Percentiles rank a stretch among this genome's conserved stretches.
phyloP scores from a whole-genome alignment of 2,113 vertebrate genomes.

The Chlorodrepanis virens region DNA sequence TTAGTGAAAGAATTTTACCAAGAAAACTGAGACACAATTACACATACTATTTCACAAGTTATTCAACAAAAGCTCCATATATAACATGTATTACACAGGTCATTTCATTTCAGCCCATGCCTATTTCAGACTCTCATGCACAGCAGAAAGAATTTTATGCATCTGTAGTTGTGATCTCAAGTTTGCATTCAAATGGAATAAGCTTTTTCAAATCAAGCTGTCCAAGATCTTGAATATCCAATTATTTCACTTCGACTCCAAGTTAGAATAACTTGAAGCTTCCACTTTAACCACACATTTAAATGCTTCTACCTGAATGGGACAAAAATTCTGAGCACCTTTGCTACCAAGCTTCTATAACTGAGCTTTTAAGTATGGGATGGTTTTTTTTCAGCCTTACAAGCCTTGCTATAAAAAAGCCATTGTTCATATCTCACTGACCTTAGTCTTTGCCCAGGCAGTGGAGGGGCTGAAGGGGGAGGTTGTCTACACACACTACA shows the following conservation, averaged over 20 bases:
- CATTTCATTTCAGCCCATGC: neutral
- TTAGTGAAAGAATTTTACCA: neutral
- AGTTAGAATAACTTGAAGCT: neutral
- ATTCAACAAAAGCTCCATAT: neutral
- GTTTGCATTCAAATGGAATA: fast-evolving
- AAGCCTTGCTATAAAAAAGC: neutral
- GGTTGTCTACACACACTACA: neutral
- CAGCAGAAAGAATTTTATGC: neutral
- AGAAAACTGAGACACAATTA: neutral
- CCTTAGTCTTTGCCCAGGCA: conserved; percentile 16
- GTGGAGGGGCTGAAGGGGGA: neutral
- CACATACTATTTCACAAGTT: neutral
- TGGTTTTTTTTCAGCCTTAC: neutral
- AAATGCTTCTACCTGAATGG: neutral
- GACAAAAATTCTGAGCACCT: neutral
- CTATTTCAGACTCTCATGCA: neutral
- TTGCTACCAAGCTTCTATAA: neutral
- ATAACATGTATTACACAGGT: neutral
- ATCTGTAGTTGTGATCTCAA: neutral
- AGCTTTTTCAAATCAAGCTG: neutral
- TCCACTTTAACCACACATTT: neutral
- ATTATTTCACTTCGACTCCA: neutral
- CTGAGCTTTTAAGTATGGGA: neutral
- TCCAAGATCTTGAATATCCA: neutral
- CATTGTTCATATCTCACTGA: conserved; percentile 23